phyloP scores from a whole-genome alignment of 2,797 vertebrate species.

The Tapirus indicus region DNA sequence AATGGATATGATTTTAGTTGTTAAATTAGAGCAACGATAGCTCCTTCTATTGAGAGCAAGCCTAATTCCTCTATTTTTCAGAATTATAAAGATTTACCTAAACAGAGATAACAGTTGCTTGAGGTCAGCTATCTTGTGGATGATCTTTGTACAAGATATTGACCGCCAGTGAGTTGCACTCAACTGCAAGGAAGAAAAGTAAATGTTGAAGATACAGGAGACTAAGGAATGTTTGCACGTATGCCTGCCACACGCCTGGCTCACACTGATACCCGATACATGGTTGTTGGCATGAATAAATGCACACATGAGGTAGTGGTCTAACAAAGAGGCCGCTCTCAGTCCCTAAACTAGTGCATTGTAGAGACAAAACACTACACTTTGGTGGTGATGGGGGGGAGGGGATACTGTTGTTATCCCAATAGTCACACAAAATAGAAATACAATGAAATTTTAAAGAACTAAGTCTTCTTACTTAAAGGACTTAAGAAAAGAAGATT shows the following conservation, averaged over 20 bases:
- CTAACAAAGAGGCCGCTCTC: background rate
- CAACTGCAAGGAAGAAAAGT: background rate
- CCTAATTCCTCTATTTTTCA: background rate
- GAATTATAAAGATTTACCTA: background rate
- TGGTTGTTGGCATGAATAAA: background rate
- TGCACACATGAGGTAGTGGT: background rate
- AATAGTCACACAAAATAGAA: background rate
- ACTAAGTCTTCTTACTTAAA: background rate
- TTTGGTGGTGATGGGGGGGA: background rate
- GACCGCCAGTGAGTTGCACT: background rate
- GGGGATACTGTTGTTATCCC: background rate
- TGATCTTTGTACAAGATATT: background rate
- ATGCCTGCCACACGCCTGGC: background rate
- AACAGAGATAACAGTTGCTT: background rate
- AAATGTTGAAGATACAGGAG: background rate
- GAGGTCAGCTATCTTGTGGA: background rate
- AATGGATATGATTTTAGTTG: background rate
- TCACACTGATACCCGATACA: background rate
- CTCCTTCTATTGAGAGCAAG: background rate
- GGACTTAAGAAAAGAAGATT: conserved; percentile 27
- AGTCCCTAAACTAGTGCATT: background rate
- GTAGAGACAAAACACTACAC: background rate
- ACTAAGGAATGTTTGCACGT: background rate
- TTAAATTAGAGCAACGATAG: background rate
- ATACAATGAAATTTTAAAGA: background rate